phyloP scores from a whole-genome alignment of 2,888 invertebrate genomes.

The Trachelus tabidus region DNA sequence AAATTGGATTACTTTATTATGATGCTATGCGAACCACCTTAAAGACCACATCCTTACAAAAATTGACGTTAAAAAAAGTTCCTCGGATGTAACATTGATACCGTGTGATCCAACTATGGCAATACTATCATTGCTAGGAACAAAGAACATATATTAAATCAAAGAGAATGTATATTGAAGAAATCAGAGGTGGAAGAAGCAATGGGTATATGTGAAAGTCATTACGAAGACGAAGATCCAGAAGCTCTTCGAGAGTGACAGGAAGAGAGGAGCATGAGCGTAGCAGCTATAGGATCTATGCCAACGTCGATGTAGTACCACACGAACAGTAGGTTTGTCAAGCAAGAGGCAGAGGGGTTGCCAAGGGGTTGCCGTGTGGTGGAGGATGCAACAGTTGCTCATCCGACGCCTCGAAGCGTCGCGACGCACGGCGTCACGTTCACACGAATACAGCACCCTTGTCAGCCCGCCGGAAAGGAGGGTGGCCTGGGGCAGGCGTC shows the following conservation, averaged over 20 bases:
- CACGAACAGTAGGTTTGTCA: conserved; percentile 6
- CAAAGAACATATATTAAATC: not conserved
- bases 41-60: too few species aligned
- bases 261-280: not conserved
- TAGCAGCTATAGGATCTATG: not conserved
- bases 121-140: not conserved
- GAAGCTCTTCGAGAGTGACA: not conserved
- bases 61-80: not conserved
- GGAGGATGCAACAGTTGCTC: conserved; percentile 50
- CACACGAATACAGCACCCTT: not conserved
- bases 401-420: conserved; percentile 34
- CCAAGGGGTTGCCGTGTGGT: conserved; percentile 14
- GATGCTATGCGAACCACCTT: too few species aligned
- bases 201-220: not conserved
- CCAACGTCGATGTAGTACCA: not conserved
- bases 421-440: conserved; percentile 21
- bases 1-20: too few species aligned
- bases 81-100: too few species aligned
- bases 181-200: not conserved
- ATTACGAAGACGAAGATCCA: not conserved
- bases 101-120: not conserved
- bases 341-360: conserved; percentile 8
- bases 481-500: not conserved
- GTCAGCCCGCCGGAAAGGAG: not conserved
- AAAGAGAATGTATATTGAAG: not conserved